These are phyloP conservation scores for Benitochromis conjunctus DNA, from an alignment of 2,113 vertebrate genomes.

Conservation along the genomic window DNA sequence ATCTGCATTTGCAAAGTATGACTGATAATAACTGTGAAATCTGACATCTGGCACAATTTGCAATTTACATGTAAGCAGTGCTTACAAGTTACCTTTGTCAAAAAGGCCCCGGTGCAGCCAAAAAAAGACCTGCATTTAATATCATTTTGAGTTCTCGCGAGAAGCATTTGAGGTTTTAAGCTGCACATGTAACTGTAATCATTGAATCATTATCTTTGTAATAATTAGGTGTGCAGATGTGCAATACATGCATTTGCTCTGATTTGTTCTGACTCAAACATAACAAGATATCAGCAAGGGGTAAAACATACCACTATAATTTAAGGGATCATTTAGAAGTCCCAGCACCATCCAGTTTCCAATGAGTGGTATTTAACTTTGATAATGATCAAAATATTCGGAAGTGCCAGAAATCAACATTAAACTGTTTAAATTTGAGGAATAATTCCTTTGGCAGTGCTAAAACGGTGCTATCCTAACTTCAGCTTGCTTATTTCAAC, in stretches of 20 bases:
- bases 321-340: not conserved
- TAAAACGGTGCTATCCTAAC: conserved; percentile 51
- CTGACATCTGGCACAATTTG: not conserved
- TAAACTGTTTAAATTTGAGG: not conserved
- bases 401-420: not conserved
- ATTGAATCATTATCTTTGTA: not conserved
- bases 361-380: not conserved
- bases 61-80: not conserved
- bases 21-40: not conserved
- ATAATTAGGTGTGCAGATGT: not conserved
- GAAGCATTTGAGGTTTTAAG: not conserved
- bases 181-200: not conserved
- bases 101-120: not conserved
- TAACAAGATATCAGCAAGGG: not conserved
- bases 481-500: conserved; percentile 51
- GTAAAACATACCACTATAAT: not conserved
- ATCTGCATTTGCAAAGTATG: not conserved
- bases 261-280: not conserved
- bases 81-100: not conserved
- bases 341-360: not conserved
- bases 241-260: not conserved
- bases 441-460: not conserved
- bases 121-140: not conserved
- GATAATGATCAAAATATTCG: not conserved
- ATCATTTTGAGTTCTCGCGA: not conserved